Conservation (phyloP, 2,797 vertebrate species). For the Pseudopleuronectes americanus region DNA sequence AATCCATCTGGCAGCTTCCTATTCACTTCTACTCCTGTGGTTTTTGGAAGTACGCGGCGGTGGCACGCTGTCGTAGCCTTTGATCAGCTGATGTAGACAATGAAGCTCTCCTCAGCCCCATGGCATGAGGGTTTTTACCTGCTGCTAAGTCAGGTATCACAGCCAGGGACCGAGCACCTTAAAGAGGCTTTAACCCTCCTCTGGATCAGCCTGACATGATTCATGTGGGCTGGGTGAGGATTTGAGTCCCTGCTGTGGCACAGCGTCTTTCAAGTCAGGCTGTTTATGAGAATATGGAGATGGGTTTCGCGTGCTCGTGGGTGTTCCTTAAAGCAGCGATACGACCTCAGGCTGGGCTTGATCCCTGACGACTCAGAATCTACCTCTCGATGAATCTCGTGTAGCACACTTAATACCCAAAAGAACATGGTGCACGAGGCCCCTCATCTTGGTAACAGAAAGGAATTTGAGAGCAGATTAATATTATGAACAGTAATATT, state of each 20-base stretch:
- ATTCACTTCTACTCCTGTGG: conserved; percentile 65
- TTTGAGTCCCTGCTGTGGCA: conserved; percentile 75
- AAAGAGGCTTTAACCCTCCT: conserved; percentile 84
- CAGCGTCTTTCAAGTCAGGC: conserved; percentile 79
- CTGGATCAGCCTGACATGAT: conserved; percentile 80
- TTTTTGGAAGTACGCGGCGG: conserved; percentile 52
- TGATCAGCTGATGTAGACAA: conserved; percentile 81
- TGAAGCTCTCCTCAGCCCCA: conserved; percentile 59
- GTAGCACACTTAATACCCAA: conserved; percentile 87
- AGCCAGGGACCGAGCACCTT: conserved; percentile 78
- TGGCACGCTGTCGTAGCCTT: conserved; percentile 60
- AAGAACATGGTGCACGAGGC: conserved; percentile 82
- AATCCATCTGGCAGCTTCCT: conserved; percentile 60
- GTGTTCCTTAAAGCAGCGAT: conserved; percentile 83
- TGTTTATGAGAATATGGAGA: conserved; percentile 84
- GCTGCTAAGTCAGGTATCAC: conserved; percentile 83
- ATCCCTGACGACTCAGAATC: conserved; percentile 84
- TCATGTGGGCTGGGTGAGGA: conserved; percentile 78
- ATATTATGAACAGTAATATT: conserved; percentile 93
- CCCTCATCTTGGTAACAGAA: conserved; percentile 85
- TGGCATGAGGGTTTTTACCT: conserved; percentile 75
- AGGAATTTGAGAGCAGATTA: conserved; percentile 89
- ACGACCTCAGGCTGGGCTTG: conserved; percentile 83
- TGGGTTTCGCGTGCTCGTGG: conserved; percentile 71
- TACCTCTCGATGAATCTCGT: conserved; percentile 88